Base-by-base conservation (phyloP, 2,888 invertebrate genomes). In the Alloscopus bannaensis region DNA sequence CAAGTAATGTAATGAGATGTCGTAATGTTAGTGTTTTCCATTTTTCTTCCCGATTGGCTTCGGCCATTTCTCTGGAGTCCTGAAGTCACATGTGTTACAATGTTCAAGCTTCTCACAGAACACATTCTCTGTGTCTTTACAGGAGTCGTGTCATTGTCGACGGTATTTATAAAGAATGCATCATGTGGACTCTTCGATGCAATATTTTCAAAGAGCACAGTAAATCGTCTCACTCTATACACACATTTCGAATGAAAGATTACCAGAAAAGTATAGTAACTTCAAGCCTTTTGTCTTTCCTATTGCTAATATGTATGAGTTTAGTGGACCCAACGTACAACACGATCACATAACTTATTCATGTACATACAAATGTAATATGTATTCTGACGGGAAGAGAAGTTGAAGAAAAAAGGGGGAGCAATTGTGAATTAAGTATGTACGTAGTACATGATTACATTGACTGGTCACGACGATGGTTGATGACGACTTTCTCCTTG, bases 401-500 rank as follows among this genome's bases (percentile, higher is more conserved):
- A n/a, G n/a, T n/a, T n/a, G n/a, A n/a, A n/a, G n/a, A n/a, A n/a
- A n/a, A n/a, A n/a, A n/a, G n/a, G n/a, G n/a, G n/a, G n/a, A n/a
- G n/a, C n/a, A n/a, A 76, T 68, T 68, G 66, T 66, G 68, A 68
- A 68, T 75, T 75, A 75, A 66, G 75, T 59, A 75, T 68, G 60
- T 59, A 45, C 22, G 29, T 13, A n/a, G n/a, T 57, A 64, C 68
- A 68, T 68, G 62, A 77, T 77, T 77, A 55, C 62, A 50, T 68
- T 52, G 20, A 69, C 69, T 69, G 76, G 69, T 62, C 69, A 77
- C 16, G 50, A 60, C 16, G 50, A 60, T 36, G 24, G 18, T 2
- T 57, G 66, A 75, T 60, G 59, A 45, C 20, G 20, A 11, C 42
- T 66, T 40, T 59, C 47, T 40, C 31, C 65, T 65, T 65, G 22